A percentile compares a stretch with the other conserved stretches of the same genome.
phyloP scores from a whole-genome alignment of 2,113 vertebrate genomes.

The Neogobius melanostomus region DNA sequence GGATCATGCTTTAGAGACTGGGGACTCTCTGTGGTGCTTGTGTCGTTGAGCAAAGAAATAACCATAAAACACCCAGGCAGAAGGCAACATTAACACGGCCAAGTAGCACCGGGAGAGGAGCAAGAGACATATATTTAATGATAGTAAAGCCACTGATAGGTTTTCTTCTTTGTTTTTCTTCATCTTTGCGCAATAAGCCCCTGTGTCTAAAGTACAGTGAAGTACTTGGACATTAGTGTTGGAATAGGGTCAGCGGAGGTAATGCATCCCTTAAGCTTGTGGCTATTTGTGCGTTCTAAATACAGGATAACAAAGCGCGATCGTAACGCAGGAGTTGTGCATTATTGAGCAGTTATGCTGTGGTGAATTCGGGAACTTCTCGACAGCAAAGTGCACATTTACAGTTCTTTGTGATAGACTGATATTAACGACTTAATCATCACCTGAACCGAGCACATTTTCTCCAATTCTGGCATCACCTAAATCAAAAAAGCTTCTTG shows the following conservation, averaged over 20 bases:
- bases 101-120: not conserved
- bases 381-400: no score
- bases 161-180: not conserved
- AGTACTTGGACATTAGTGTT: not conserved
- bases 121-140: not conserved
- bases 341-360: no score
- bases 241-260: no score
- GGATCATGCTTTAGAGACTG: not conserved
- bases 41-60: not conserved
- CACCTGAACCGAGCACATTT: no score
- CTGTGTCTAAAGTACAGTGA: not conserved
- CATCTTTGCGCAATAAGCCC: not conserved
- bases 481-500: no score
- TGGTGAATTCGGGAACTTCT: no score
- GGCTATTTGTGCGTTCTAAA: not conserved
- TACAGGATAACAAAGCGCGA: not conserved
- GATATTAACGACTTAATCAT: no score
- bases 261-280: not conserved
- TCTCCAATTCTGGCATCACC: no score
- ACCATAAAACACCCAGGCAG: constrained; percentile 14
- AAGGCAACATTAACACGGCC: not conserved
- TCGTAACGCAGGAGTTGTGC: not conserved
- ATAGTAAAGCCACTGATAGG: not conserved
- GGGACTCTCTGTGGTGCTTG: not conserved
- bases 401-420: no score